Base-by-base conservation (phyloP, 2,797 vertebrate genomes). In the Spinibarbus caldwelli region DNA sequence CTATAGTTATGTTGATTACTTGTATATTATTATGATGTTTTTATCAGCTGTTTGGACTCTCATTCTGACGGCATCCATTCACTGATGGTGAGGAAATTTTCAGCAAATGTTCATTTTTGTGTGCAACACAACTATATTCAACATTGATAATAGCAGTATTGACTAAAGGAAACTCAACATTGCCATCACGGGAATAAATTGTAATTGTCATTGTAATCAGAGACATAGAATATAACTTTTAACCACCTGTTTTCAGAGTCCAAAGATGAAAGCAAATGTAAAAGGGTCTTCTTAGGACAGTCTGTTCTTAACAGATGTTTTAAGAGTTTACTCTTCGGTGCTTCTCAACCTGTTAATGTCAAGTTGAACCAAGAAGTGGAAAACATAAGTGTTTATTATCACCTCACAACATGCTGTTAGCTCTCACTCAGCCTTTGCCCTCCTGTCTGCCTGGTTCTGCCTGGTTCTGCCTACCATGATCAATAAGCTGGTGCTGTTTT, bases 401-500 rank as follows among this genome's bases (percentile, higher is more conserved):
- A 45, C 67, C 59, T 41, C 62, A 45, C 41, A 49, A 12, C 86
- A 52, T 23, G 49, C 19, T 52, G 29, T 49, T 62, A 31, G 26
- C 73, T 76, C 64, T 41, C 54, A 52, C 67, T 59, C 36, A 36
- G n/a, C 76, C 34, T 34, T 29, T 57, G n/a, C 38, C 57, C 57
- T 79, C 15, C 49, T 52, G 45, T 64, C 29, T 66, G 31, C 23
- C 19, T 41, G 4, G 11, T 47, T 64, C 29, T 66, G 31, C 23
- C 19, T 41, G 4, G 11, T 47, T 59, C 38, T 78, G 57, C 64
- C 57, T 36, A 54, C 45, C 29, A 26, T 62, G 70, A 80, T 84
- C 82, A 87, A 68, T 84, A 80, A 72, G 72, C 59, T 54, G 59
- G 15, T 36, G 23, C 19, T 70, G 49, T 70, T 87, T 87, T 88